Evolutionary conservation across 2,888 invertebrate genomes (phyloP), one percentile per base, ranked within the genome.

Genomic region (Zele albiditarsus): DNA sequence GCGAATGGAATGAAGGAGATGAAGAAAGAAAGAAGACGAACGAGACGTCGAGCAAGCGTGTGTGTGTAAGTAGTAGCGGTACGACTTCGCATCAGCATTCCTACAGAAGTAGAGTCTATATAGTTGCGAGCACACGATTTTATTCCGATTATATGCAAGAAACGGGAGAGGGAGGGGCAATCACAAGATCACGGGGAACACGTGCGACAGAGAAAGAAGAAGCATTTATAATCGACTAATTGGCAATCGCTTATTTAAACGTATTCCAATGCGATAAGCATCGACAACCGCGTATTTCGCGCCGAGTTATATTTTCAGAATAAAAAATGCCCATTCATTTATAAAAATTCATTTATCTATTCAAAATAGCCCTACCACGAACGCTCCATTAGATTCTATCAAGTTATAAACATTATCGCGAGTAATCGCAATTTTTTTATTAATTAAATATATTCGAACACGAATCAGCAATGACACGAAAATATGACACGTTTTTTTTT

Each of bases 161-260:
- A 31, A 33, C 63, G 71, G 58, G 20, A 46, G 46, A 8, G n/a
- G 53, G 20, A 53, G 53, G 53, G 20, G 20, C 53, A 23, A n/a
- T n/a, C 53, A 20, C 20, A 20, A 53, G 53, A 53, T 53, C 20
- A 8, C 53, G 53, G 20, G 20, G 4, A 66, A 66, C 67, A 75
- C 75, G 73, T 46, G 75, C 76, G 63, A 58, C 38, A 53, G 66
- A 58, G 42, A 60, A 23, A 65, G 65, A 58, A 57, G 46, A 60
- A 69, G 76, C 78, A 80, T 80, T 80, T 80, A 80, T 80, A 79
- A 80, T 80, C 80, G 78, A 78, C 80, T 80, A 80, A 80, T 80
- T 80, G 78, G 80, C 80, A 77, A 80, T 80, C 80, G 79, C 79
- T 80, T 80, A 79, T 80, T 80, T 77, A 77, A 78, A 71, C 67